phyloP scores from a whole-genome alignment of 2,888 invertebrate genomes.

The Harpalus rubripes region DNA sequence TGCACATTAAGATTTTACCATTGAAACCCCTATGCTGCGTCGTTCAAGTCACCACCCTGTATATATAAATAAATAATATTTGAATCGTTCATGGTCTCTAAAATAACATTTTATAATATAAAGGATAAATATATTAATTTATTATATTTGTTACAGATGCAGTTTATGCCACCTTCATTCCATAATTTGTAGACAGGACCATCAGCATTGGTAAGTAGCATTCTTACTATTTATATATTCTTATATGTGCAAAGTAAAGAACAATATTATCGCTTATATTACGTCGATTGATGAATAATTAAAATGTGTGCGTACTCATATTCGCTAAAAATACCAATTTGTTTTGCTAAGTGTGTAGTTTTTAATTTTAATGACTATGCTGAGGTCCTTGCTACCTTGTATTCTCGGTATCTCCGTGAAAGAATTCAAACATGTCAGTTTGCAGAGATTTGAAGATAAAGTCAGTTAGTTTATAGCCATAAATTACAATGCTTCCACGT shows the following conservation, averaged over 20 bases:
- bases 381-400: slow-evolving; percentile 36
- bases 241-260: not conserved
- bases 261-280: not conserved
- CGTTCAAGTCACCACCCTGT: too few relatives aligned
- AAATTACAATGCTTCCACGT: slow-evolving; percentile 25
- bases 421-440: slow-evolving; percentile 31
- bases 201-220: too few relatives aligned
- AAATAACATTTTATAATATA: too few relatives aligned
- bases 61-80: too few relatives aligned
- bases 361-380: slow-evolving; percentile 41
- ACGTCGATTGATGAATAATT: slow-evolving; percentile 7
- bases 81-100: too few relatives aligned
- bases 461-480: slow-evolving; percentile 39
- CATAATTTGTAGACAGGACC: too few relatives aligned
- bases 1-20: too few relatives aligned
- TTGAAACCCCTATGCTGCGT: too few relatives aligned
- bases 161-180: too few relatives aligned
- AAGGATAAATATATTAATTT: too few relatives aligned
- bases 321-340: slow-evolving; percentile 43
- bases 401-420: slow-evolving; percentile 33
- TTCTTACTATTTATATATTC: not conserved
- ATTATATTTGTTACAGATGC: too few relatives aligned
- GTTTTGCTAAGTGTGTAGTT: not conserved
- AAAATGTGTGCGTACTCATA: slow-evolving; percentile 12
- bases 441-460: slow-evolving; percentile 38